Base-by-base conservation (phyloP, 2,113 vertebrate genomes). In the Tympanuchus pallidicinctus region DNA sequence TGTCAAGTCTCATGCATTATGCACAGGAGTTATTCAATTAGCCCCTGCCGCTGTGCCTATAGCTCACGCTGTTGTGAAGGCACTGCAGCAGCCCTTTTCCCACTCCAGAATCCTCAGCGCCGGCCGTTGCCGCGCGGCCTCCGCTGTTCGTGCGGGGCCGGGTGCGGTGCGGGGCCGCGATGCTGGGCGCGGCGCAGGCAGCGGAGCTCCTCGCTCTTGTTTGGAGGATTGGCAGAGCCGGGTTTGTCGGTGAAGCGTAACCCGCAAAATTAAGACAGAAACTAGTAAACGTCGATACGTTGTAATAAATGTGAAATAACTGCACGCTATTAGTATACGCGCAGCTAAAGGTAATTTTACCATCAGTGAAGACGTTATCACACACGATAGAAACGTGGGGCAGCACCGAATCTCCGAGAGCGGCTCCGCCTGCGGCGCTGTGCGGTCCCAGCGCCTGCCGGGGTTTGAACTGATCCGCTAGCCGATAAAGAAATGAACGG, bases 171-270 rank as follows among this genome's bases (percentile, higher is more conserved):
- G 24, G 50, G 52, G 13, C 52, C 27, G 27, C 25, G 25, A 7
- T 28, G 52, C 52, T 28, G 52, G 27, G 52, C 1, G 28, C 5
- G 54, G 61, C 36, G 36, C 36, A 0, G 16, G 40, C 2, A 1
- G 56, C 4, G 0, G 1, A 10, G 22, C 11, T 30, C 20, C 4
- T 0, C 1, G 28, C 3, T 1, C 18, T 12, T 60, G 13, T 0
- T 36, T 8, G 14, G 27, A 8, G 85, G 22, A 8, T 0, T 54
- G 61, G 34, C 18, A 13, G 20, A 14, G 18, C 28, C 2, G 73
- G 4, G 20, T 11, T 47, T 40, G 36, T 22, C 8, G 3, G 54
- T n/a, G 10, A 48, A 18, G 32, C 10, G 54, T 52, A 1, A 2
- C 27, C 28, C 20, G 4, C 10, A 42, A 0, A 43, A 38, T 10